Conservation (phyloP, 2,113 vertebrate species). For the Tupaia tana region DNA sequence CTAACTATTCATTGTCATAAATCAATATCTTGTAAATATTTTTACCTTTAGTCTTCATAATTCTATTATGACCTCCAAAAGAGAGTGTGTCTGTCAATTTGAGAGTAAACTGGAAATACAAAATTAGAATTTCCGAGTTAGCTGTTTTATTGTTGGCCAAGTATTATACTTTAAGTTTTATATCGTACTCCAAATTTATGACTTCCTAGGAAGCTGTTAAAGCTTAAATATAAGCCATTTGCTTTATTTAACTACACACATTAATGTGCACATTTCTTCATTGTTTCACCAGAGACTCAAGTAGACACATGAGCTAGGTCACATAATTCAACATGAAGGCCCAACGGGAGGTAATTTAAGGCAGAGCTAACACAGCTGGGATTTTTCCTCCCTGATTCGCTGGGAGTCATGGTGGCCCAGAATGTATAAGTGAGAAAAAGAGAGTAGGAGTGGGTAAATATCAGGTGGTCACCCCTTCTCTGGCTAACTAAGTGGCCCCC, state of each 20-base stretch:
- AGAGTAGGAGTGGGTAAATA: rapidly evolving
- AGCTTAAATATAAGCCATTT: slow-evolving; percentile 23
- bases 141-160: slow-evolving; percentile 32
- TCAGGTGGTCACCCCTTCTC: neutral
- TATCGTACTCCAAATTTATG: slow-evolving; percentile 10
- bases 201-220: neutral
- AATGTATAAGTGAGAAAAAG: neutral
- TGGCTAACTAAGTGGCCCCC: neutral
- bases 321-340: neutral
- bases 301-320: neutral
- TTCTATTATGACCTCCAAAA: neutral
- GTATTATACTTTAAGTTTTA: slow-evolving; percentile 29
- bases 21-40: slow-evolving; percentile 62
- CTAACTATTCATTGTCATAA: slow-evolving; percentile 55
- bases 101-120: slow-evolving; percentile 47
- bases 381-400: neutral
- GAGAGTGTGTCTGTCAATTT: neutral
- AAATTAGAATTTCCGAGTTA: slow-evolving; percentile 46
- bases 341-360: neutral
- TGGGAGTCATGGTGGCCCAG: neutral
- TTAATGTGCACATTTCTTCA: neutral
- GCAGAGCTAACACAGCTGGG: neutral
- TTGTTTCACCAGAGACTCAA: slow-evolving; percentile 28
- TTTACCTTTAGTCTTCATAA: slow-evolving; percentile 58
- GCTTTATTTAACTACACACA: neutral